phyloP scores from a whole-genome alignment of 2,888 invertebrate genomes.

The Macaria notata region DNA sequence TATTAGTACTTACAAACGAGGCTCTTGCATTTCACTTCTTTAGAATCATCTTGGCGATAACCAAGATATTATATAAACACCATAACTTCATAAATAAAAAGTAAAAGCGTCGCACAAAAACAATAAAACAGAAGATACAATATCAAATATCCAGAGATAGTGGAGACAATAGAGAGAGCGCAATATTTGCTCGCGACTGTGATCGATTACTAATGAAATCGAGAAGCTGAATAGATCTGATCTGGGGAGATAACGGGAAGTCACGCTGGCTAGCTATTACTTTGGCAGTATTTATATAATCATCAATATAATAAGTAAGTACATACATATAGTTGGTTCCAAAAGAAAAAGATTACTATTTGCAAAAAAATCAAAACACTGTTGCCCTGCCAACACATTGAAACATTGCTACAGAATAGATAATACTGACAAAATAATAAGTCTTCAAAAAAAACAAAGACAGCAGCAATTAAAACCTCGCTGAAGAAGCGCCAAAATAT shows the following conservation, averaged over 20 bases:
- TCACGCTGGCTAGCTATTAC: slow-evolving; percentile 29
- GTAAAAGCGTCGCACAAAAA: slow-evolving; percentile 25
- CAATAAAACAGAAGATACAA: slow-evolving; percentile 53
- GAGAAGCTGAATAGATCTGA: slow-evolving; percentile 32
- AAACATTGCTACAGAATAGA: too few relatives aligned
- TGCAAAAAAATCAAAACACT: too few relatives aligned
- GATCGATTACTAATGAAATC: slow-evolving; percentile 61
- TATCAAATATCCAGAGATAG: slow-evolving; percentile 54
- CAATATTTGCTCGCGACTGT: slow-evolving; percentile 41
- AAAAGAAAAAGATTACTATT: too few relatives aligned
- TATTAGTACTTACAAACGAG: background rate
- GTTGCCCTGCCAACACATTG: too few relatives aligned
- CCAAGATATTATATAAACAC: background rate
- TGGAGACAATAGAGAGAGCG: slow-evolving; percentile 69
- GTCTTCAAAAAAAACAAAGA: too few relatives aligned
- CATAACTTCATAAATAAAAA: slow-evolving; percentile 18
- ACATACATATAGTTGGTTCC: too few relatives aligned
- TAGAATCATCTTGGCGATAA: too few relatives aligned
- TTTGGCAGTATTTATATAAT: background rate
- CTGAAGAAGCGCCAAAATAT: slow-evolving; percentile 4
- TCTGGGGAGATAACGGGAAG: slow-evolving; percentile 28
- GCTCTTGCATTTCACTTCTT: too few relatives aligned
- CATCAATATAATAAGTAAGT: too few relatives aligned
- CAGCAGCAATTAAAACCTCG: too few relatives aligned
- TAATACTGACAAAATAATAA: too few relatives aligned